Percentiles rank a stretch among this genome's conserved stretches.
Conservation (phyloP, 2,888 invertebrate genomes). For the Argynnis bischoffii region DNA sequence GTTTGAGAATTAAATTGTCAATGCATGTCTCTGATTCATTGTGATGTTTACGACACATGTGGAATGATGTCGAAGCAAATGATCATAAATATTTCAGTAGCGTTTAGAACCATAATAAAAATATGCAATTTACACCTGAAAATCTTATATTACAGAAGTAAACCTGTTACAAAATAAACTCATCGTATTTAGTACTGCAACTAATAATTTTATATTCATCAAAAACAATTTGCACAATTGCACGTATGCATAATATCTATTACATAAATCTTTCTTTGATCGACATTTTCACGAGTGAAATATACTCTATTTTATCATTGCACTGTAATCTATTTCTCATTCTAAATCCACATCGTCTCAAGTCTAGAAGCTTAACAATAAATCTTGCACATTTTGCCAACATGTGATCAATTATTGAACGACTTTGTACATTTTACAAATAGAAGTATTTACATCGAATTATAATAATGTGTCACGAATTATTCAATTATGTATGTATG, state of each 20-base stretch:
- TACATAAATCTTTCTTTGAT: conserved; percentile 22
- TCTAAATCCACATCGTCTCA: conserved; percentile 8
- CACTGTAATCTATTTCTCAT: background rate
- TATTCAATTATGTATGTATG: conserved; percentile 18
- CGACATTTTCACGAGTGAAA: conserved; percentile 27
- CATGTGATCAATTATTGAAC: conserved; percentile 5
- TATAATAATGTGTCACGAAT: conserved; percentile 21
- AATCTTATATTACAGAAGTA: background rate
- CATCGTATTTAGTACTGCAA: too few relatives aligned
- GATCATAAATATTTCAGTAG: background rate
- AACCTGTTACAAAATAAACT: too few relatives aligned
- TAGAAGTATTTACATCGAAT: conserved; percentile 26
- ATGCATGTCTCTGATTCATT: background rate
- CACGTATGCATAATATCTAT: conserved; percentile 17
- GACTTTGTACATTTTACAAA: conserved; percentile 20
- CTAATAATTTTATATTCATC: background rate
- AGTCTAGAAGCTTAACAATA: conserved; percentile 25
- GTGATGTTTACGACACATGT: background rate
- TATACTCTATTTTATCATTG: conserved; percentile 21
- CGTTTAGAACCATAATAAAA: background rate
- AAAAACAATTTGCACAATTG: background rate
- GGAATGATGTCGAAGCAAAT: conserved; percentile 2
- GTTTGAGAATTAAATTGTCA: background rate
- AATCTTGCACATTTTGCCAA: conserved; percentile 19
- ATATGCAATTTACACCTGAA: background rate